phyloP scores from a whole-genome alignment of 2,113 vertebrate species.

The Cyprinodon brontotheroides region DNA sequence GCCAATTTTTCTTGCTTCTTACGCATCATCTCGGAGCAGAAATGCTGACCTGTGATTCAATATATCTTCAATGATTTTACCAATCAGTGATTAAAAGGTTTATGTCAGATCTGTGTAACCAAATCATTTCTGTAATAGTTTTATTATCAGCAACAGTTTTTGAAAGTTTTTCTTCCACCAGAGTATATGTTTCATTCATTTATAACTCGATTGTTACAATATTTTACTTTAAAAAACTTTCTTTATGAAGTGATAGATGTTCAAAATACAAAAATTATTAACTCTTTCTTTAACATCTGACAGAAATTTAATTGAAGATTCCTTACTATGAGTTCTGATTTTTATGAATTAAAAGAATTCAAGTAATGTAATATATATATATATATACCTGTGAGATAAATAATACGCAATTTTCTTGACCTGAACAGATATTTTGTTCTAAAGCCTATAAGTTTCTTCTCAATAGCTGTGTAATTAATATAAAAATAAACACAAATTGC shows the following conservation, averaged over 20 bases:
- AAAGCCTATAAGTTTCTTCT: background rate
- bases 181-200: background rate
- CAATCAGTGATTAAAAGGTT: background rate
- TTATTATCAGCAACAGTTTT: too few species aligned
- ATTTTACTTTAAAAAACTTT: background rate
- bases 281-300: slow-evolving; percentile 5
- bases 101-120: background rate
- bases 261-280: slow-evolving; percentile 6
- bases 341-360: background rate
- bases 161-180: background rate
- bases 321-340: background rate
- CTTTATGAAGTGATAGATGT: background rate
- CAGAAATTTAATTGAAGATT: slow-evolving; percentile 2
- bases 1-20: background rate
- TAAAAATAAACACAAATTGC: background rate
- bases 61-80: background rate
- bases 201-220: background rate
- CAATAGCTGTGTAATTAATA: background rate
- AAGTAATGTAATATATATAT: background rate
- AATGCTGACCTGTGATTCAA: background rate
- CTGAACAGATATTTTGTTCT: background rate
- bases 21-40: background rate
- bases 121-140: background rate
- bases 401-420: background rate
- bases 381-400: background rate